Evolutionary conservation across 2,113 vertebrate genomes (phyloP).

Genomic region (Gavia stellata): DNA sequence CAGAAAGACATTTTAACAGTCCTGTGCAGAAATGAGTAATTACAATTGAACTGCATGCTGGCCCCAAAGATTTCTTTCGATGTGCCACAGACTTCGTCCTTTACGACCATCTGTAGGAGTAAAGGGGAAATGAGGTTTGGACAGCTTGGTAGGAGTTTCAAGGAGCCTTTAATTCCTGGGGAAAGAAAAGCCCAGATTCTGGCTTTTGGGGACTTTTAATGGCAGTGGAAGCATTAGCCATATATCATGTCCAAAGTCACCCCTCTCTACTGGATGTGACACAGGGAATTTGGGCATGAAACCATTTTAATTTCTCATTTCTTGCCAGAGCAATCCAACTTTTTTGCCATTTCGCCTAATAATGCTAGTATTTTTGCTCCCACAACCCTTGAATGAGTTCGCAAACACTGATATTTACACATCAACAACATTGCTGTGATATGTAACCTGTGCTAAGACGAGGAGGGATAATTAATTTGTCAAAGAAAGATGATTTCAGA

Average conservation of each 20-base stretch:
- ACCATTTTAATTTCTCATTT: background rate
- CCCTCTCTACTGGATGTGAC: rapidly evolving
- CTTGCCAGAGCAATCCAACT: background rate
- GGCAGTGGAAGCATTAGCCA: background rate
- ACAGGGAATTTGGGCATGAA: background rate
- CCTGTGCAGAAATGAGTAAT: background rate
- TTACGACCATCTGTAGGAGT: background rate
- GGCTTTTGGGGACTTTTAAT: background rate
- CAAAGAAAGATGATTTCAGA: background rate
- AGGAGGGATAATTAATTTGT: background rate
- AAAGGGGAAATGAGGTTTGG: background rate
- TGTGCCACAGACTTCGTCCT: background rate
- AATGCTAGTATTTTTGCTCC: background rate
- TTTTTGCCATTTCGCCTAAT: background rate
- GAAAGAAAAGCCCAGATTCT: background rate
- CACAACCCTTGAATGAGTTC: background rate
- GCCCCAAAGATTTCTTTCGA: background rate
- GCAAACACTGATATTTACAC: background rate
- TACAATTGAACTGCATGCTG: background rate
- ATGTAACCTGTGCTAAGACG: background rate
- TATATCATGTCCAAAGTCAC: background rate
- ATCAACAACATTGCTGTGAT: background rate
- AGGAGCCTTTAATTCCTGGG: background rate
- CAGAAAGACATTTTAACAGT: background rate
- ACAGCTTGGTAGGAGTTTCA: background rate